A percentile compares a stretch with the other conserved stretches of the same genome.
phyloP scores from a whole-genome alignment of 2,888 invertebrate species.

The Chymomyza procnemis region DNA sequence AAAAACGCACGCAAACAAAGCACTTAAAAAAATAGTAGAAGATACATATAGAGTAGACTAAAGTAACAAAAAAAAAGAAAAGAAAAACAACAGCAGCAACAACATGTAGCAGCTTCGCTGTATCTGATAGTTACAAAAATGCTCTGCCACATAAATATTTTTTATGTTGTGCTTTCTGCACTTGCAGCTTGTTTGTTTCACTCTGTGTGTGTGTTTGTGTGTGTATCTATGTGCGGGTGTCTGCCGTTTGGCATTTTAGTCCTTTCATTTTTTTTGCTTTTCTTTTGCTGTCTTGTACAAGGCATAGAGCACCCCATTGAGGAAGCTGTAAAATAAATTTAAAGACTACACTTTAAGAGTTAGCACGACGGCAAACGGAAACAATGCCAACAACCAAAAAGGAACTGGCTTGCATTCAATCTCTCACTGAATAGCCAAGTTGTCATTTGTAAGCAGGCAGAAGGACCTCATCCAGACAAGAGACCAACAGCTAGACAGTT shows the following conservation, averaged over 20 bases:
- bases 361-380: slow-evolving; percentile 4
- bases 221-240: not conserved
- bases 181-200: slow-evolving; percentile 31
- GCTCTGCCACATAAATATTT: slow-evolving; percentile 63
- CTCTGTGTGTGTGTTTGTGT: not conserved
- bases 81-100: slow-evolving; percentile 21
- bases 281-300: slow-evolving; percentile 29
- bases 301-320: slow-evolving; percentile 30
- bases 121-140: slow-evolving; percentile 52
- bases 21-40: slow-evolving; percentile 28
- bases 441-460: slow-evolving; percentile 26
- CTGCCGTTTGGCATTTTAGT: slow-evolving; percentile 29
- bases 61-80: slow-evolving; percentile 23
- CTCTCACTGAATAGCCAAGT: slow-evolving; percentile 31
- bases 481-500: not conserved
- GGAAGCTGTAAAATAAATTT: slow-evolving; percentile 69
- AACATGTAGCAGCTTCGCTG: slow-evolving; percentile 26
- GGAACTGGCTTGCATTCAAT: slow-evolving; percentile 36
- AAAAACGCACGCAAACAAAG: slow-evolving; percentile 28
- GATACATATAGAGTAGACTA: not conserved
- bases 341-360: slow-evolving; percentile 38
- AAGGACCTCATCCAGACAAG: not conserved
- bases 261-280: slow-evolving; percentile 22
- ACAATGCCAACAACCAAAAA: slow-evolving; percentile 34
- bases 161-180: slow-evolving; percentile 54